Evolutionary conservation across 2,888 invertebrate species (phyloP), one percentile per base, ranked within the genome.

Genomic region (Craniophora ligustri): DNA sequence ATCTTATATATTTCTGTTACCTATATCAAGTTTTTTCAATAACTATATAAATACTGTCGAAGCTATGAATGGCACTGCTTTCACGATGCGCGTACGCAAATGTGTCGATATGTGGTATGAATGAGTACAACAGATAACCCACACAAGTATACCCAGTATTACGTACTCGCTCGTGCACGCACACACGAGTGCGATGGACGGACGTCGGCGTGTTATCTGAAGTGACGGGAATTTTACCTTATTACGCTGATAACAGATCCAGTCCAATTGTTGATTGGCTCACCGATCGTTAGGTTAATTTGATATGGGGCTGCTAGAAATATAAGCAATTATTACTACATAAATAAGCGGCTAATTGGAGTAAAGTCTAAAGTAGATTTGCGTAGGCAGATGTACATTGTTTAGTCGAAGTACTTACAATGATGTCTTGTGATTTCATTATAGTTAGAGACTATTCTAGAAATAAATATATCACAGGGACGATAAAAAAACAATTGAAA

Each of bases 91-190:
- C 68, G 69, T 76, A 69, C 65, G 65, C 67, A 65, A 63, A 62
- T 58, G 46, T 58, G 58, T 51, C 51, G 39, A 48, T 46, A 42
- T 40, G 38, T 41, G 14, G 35, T 60, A 63, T 80, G 78, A 79
- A 81, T 79, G 81, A 74, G 72, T 67, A 63, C 56, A 31, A 19
- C 39, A 42, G 81, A 81, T 80, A 78, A 75, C 76, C 30, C 69
- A 61, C 65, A 76, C 64, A 62, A 41, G 36, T 61, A 42, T 63
- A 39, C 16, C n/a, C 18, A 1, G 18, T 21, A 32, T 36, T 35
- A 7, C 39, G 31, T 39, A 58, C 50, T 30, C 35, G 32, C 39
- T 45, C 47, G 41, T 32, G 47, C 30, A 39, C 48, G 38, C 57
- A 60, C 41, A 53, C 54, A 48, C n/a, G n/a, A 32, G 11, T 15